Conservation (phyloP, 2,888 invertebrate species). For the Tipula lateralis region DNA sequence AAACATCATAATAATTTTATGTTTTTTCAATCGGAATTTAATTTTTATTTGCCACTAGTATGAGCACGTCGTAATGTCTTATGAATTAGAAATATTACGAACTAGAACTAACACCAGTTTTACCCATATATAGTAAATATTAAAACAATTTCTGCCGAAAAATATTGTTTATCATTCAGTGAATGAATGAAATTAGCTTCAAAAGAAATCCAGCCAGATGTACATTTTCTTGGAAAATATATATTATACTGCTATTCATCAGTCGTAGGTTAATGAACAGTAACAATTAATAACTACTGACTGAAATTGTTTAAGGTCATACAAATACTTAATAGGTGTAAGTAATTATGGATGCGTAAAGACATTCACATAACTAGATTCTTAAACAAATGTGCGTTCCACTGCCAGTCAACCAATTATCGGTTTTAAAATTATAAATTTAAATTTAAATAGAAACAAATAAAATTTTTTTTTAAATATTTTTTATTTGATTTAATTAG, state of each 20-base stretch:
- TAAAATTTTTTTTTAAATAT: not conserved
- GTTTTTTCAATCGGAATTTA: not conserved
- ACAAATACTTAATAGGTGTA: not conserved
- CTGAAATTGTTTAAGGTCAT: not conserved
- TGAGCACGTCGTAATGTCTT: too few relatives aligned
- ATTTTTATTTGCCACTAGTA: too few relatives aligned
- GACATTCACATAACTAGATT: too few relatives aligned
- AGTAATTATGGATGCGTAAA: too few relatives aligned
- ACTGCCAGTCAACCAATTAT: not conserved
- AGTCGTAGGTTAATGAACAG: not conserved
- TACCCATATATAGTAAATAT: not conserved
- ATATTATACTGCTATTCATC: not conserved
- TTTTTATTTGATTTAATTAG: slow-evolving; percentile 1
- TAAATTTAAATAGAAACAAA: not conserved
- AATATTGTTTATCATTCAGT: not conserved
- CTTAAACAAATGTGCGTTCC: not conserved
- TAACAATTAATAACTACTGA: not conserved
- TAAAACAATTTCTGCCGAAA: not conserved
- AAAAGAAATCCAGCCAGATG: not conserved
- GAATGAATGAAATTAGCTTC: not conserved
- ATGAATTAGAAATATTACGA: too few relatives aligned
- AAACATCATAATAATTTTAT: not conserved
- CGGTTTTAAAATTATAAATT: not conserved
- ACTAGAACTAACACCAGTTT: too few relatives aligned
- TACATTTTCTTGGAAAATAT: not conserved